Base-by-base conservation (phyloP, 2,113 vertebrate genomes). In the Zosterops pallidus region DNA sequence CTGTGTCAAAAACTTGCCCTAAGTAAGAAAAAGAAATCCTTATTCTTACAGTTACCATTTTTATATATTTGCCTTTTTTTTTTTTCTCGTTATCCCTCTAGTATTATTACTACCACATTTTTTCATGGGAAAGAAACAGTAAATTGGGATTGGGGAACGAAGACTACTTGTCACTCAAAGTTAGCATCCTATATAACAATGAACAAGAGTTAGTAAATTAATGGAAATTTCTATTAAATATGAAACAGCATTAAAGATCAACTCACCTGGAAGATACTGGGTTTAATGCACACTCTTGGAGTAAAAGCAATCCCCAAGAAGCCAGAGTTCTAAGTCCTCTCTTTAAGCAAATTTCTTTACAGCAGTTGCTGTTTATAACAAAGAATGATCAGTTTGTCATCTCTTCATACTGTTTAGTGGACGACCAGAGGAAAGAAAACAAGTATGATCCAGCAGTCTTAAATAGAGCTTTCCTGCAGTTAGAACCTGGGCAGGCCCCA, bases 181-280 rank as follows among this genome's bases (percentile, higher is more conserved):
- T 20, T 71, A 63, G 10, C 0, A 0, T 75, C 24, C 35, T 68
- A 2, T 16, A 6, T 29, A 75, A 24, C 18, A 50, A 39, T 0
- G 0, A 64, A 35, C 5, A n/a, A 39, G 24, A 56, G 23, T 59
- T 79, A 49, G 5, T 71, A 55, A 70, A 57, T 47, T 21, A 70
- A 71, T 28, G 11, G 41, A 9, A 41, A 44, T 44, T 53, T 31
- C 8, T 67, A 53, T 35, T 47, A 53, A 84, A 20, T 39, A 69
- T 53, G 14, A 24, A 74, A 22, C 10, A 19, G 4, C 49, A 55
- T 19, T 65, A 53, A 71, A 82, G 52, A 37, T 28, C 18, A 74
- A 31, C 23, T 55, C 39, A 20, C 9, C 37, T 88, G 65, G 12
- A 39, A 62, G 20, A n/a, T 63, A 20, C 0, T 42, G 59, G 35